Base-by-base conservation (phyloP, 2,888 invertebrate genomes). In the Cephalotes varians region DNA sequence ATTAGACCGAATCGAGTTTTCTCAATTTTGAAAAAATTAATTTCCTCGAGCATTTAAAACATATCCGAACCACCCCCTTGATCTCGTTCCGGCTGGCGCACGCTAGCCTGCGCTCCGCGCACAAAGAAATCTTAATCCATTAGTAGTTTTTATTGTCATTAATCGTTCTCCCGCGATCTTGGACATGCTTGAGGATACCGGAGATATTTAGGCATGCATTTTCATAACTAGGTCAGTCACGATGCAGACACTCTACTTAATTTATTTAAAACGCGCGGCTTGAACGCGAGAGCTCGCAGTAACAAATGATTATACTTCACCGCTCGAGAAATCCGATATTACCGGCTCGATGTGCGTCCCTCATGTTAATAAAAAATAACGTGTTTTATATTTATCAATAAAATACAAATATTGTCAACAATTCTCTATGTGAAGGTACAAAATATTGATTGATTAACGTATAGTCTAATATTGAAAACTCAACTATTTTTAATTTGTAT, bases 221-320 rank as follows among this genome's bases (percentile, higher is more conserved):
- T 76, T 40, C 65, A n/a, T n/a, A 67, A 76, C 65, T 67, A 28
- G 51, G 76, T 76, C 67, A 65, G 54, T 31, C 31, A 44, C 54
- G 54, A 51, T 51, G 51, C 76, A 54, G 40, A 12, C 28, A 34
- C 31, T 67, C 76, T 18, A 67, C 67, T 65, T 67, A 31, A 76
- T 76, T 76, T 54, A 40, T 54, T 76, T 76, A 40, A 28, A 37
- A 25, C 47, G 62, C 28, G 21, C n/a, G 44, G 44, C 12, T 71
- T 18, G 12, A 58, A 58, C 21, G 31, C 49, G 74, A 49, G n/a
- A 49, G 37, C 7, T n/a, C 65, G 21, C 65, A 37, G n/a, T 12
- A 56, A 37, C 10, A 12, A 18, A 34, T 34, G 34, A 2, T 3
- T 34, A 34, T 34, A 34, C 34, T 3, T 5, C 44, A 40, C 25